Conservation (phyloP, 1,140 invertebrate genomes). For the Cydia splendana region DNA sequence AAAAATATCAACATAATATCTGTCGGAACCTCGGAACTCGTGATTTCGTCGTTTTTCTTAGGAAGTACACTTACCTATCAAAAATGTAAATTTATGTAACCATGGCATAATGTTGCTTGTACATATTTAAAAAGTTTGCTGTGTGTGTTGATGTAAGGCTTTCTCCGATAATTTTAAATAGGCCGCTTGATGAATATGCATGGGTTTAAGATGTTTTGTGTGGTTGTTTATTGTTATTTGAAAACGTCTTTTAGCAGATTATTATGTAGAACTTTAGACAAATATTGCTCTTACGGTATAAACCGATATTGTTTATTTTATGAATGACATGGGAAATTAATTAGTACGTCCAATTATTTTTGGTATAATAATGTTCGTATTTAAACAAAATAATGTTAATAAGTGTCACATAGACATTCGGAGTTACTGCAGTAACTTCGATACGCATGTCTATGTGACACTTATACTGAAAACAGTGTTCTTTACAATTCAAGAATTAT, state of each 20-base stretch:
- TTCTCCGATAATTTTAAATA: slow-evolving; percentile 17
- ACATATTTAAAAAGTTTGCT: slow-evolving; percentile 18
- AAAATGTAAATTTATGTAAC: slow-evolving; percentile 18
- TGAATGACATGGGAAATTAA: too few species aligned
- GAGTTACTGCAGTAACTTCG: too few species aligned
- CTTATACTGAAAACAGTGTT: too few species aligned
- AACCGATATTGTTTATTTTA: not conserved
- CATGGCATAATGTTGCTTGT: slow-evolving; percentile 22
- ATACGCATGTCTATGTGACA: too few species aligned
- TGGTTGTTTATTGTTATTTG: not conserved
- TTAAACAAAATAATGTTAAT: too few species aligned
- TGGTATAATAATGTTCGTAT: too few species aligned
- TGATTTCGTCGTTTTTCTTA: slow-evolving; percentile 27
- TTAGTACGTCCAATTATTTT: too few species aligned
- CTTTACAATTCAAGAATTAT: too few species aligned
- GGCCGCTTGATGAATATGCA: slow-evolving; percentile 8
- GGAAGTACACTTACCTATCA: slow-evolving; percentile 18
- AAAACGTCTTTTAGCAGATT: not conserved
- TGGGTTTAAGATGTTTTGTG: not conserved
- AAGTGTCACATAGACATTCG: too few species aligned
- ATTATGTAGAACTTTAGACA: too few species aligned
- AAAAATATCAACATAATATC: slow-evolving; percentile 24
- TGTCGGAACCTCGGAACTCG: too few species aligned
- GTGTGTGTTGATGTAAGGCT: slow-evolving; percentile 26
- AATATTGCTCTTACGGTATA: not conserved